A percentile compares a stretch with the other conserved stretches of the same genome.
Evolutionary conservation across 2,888 invertebrate species (phyloP).

Genomic region (Thera britannica): DNA sequence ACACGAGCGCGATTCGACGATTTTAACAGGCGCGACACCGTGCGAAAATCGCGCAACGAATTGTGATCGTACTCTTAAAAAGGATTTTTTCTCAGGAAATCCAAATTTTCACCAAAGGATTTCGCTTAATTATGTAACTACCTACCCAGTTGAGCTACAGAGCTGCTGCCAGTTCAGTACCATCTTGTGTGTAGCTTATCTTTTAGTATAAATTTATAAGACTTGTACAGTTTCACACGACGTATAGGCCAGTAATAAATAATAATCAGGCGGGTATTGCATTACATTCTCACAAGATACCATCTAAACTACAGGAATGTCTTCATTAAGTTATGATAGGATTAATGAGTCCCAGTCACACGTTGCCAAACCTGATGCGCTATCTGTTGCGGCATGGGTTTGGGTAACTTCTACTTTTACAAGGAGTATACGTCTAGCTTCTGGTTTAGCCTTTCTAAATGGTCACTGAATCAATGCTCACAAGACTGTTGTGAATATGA

Average conservation of each 20-base stretch:
- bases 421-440: conserved; percentile 5
- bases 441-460: conserved; percentile 14
- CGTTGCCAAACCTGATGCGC: conserved; percentile 25
- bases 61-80: no score
- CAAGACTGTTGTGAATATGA: no score
- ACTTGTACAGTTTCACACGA: neutral
- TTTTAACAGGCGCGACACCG: no score
- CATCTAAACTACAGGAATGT: conserved; percentile 36
- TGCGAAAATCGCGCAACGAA: no score
- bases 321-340: conserved; percentile 27
- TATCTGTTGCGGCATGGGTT: conserved; percentile 14
- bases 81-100: no score
- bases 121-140: no score
- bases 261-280: conserved; percentile 12
- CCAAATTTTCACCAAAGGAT: no score
- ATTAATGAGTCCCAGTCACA: conserved; percentile 27
- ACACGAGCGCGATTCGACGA: no score
- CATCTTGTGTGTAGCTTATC: no score
- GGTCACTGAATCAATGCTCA: neutral
- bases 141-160: no score
- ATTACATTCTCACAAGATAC: conserved; percentile 31
- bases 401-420: conserved; percentile 8
- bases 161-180: no score
- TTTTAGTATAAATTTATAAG: no score
- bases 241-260: conserved; percentile 8